These are phyloP conservation scores for Slavum lentiscoides DNA, from an alignment of 2,888 invertebrate species.

Conservation along the genomic window DNA sequence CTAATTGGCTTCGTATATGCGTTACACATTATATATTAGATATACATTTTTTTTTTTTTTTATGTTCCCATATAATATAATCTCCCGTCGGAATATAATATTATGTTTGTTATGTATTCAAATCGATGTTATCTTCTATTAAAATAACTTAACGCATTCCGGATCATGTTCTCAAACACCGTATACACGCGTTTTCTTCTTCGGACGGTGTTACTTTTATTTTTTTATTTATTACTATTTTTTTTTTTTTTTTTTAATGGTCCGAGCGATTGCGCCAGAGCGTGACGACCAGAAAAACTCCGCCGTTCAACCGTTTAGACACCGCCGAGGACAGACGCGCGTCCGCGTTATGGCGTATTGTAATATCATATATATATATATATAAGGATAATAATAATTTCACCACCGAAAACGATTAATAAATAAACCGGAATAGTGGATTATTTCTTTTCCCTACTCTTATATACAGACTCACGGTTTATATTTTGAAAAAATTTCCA, in stretches of 20 bases:
- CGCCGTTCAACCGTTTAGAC: conserved; percentile 42
- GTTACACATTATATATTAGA: background rate
- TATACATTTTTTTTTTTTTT: conserved; percentile 10
- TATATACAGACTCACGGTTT: too few relatives aligned
- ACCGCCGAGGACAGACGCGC: conserved; percentile 5
- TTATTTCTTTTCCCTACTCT: too few relatives aligned
- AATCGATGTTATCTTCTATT: conserved; percentile 50
- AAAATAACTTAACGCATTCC: conserved; percentile 53
- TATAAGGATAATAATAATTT: too few relatives aligned
- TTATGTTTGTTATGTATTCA: conserved; percentile 5
- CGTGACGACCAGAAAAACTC: conserved; percentile 50
- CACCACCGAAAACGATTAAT: too few relatives aligned
- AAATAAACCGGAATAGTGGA: too few relatives aligned
- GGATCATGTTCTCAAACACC: conserved; percentile 52
- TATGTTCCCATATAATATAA: conserved; percentile 31
- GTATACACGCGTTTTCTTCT: conserved; percentile 12
- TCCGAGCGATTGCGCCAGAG: conserved; percentile 39
- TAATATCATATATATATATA: too few relatives aligned
- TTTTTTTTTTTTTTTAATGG: conserved; percentile 38
- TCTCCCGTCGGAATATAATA: background rate
- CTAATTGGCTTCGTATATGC: conserved; percentile 30
- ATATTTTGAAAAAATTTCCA: too few relatives aligned
- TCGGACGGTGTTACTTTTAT: conserved; percentile 38
- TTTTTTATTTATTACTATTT: background rate
- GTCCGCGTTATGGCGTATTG: background rate